Evolutionary conservation across 2,113 vertebrate genomes (phyloP), one percentile per base, ranked within the genome.

Genomic region (Sturnus vulgaris): DNA sequence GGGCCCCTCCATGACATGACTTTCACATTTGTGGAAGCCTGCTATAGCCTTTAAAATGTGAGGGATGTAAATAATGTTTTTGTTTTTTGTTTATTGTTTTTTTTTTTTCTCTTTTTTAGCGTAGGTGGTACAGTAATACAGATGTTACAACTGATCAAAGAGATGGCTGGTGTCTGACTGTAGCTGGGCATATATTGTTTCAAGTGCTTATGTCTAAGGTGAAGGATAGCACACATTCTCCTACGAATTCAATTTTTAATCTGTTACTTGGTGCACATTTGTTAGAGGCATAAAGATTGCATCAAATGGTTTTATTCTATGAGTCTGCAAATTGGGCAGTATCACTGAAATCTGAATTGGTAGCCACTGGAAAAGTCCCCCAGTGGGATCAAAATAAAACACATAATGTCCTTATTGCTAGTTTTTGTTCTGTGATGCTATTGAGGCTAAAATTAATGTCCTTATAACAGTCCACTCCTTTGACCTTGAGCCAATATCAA

Each of bases 401-500:
- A 85, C 33, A 24, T 6, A 21, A 40, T 53, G 56, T 92, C 28
- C 47, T 83, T 60, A 53, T 46, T 92, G 52, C 20, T 33, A 5
- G 44, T 28, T 91, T 82, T 71, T 40, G 25, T 39, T 44, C 76
- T 78, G 35, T 50, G 71, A 15, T 66, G 50, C 44, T 80, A 47
- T 14, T 0, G 7, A 39, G 71, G 60, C 11, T 75, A 56, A 60
- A 80, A 78, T 81, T 31, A 64, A 39, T 11, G 15, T 60, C 30
- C 25, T 59, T 68, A 16, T 2, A 20, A 24, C 6, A 10, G 55
- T 68, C 75, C 64, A 56, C 53, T 96, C 28, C 71, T 93, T 96
- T 96, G 96, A 96, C 96, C 96, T 97, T 97, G 95, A 96, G 80
- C 64, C 93, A 95, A 83, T 94, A 95, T 96, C 95, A 90, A 31